Base-by-base conservation (phyloP, 2,113 vertebrate genomes). In the Coptodon rendalli region DNA sequence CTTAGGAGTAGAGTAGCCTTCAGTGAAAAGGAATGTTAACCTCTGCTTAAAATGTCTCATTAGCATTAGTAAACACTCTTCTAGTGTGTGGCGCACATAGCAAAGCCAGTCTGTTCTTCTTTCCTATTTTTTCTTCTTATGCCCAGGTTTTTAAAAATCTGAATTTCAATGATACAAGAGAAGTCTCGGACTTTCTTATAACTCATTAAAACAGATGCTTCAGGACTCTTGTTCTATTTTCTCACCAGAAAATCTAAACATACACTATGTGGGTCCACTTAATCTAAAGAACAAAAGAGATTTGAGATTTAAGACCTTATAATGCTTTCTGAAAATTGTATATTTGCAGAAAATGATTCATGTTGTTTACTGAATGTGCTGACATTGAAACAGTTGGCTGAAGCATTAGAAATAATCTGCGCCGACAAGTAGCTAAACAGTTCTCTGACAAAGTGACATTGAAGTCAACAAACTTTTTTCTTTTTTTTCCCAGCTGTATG, bases 381-480 rank as follows among this genome's bases (percentile, higher is more conserved):
- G 89, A 88, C 90, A 93, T 83, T 91, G 89, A 91, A 90, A 90
- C 79, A 78, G 71, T 92, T 88, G 85, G 82, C 73, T 90, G 76
- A 87, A 85, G 85, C 85, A 86, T 92, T 94, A 89, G 66, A 87
- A 89, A 90, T 88, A 93, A 92, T 93, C 82, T 86, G 87, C 36
- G 13, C 79, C 86, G 86, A 93, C 86, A 92, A 87, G 54, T 68
- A 86, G 87, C 84, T 86, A 76, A 93, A 91, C 88, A 86, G 19
- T 88, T 90, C 52, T 53, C 59, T 61, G 52, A 91, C 48, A 89
- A 88, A 87, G 86, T 91, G 94, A 93, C 91, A 94, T 80, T 94
- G 89, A 91, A 91, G 90, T 87, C 78, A 61, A 78, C 79, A 85
- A 80, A 87, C 63, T 85, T 90, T 83, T 85, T 10, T 80, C 17